Percentiles rank a stretch among this genome's conserved stretches.
Conservation (phyloP, 2,113 vertebrate genomes). For the Marmota monax region DNA sequence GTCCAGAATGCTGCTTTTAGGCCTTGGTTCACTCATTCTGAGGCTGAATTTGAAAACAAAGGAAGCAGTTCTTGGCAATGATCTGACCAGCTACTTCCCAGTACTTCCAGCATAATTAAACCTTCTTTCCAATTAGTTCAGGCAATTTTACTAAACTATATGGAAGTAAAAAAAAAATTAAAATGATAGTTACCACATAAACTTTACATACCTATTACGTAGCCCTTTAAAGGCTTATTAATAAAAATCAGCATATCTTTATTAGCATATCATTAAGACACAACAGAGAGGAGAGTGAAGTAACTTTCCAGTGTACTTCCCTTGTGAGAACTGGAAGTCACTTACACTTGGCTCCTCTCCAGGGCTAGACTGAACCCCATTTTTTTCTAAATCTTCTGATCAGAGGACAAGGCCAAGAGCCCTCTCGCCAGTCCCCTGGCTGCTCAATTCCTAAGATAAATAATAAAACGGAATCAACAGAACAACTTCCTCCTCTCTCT, state of each 20-base stretch:
- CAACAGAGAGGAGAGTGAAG: not conserved
- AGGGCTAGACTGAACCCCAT: not conserved
- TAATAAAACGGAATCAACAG: not conserved
- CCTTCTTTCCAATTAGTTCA: not conserved
- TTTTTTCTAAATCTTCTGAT: constrained; percentile 38
- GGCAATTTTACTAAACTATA: constrained; percentile 50
- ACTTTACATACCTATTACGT: not conserved
- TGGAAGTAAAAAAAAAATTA: constrained; percentile 40
- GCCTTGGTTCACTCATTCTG: not conserved
- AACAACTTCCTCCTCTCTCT: constrained; percentile 39
- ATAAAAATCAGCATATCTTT: constrained; percentile 28
- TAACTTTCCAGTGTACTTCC: not conserved
- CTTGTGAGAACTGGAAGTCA: not conserved
- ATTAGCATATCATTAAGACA: constrained; percentile 12
- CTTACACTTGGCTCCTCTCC: not conserved
- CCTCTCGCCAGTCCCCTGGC: not conserved
- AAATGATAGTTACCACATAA: constrained; percentile 48
- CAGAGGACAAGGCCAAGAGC: not conserved
- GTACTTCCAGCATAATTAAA: constrained; percentile 46
- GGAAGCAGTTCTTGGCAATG: not conserved
- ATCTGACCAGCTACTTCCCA: not conserved
- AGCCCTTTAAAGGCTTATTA: not conserved
- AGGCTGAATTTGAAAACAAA: not conserved
- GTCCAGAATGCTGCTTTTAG: not conserved
- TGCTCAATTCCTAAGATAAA: not conserved